These are phyloP conservation scores for Oostethus manadensis DNA, from an alignment of 2,113 vertebrate genomes.

Conservation along the genomic window DNA sequence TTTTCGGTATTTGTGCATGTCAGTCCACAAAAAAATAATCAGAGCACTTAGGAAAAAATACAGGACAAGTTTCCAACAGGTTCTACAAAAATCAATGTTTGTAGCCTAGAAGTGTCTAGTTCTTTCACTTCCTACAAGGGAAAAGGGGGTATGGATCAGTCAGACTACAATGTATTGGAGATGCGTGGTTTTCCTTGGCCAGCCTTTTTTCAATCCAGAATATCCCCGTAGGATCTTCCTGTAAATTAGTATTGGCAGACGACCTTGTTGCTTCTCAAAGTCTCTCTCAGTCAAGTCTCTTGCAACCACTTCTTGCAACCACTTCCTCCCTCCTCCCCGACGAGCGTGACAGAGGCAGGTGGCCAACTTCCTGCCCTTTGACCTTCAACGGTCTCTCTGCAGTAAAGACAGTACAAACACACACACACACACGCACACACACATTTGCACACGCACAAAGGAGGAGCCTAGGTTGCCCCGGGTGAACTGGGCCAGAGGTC, in stretches of 20 bases:
- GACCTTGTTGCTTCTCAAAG: conserved; percentile 2
- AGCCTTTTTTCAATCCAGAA: background rate
- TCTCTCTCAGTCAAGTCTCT: background rate
- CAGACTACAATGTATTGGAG: background rate
- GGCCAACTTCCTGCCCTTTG: conserved; percentile 70
- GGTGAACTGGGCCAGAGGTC: conserved; percentile 71
- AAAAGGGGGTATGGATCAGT: no score
- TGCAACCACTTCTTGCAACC: conserved; percentile 41
- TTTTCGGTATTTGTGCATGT: no score
- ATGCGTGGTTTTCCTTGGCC: background rate
- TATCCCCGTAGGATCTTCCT: background rate
- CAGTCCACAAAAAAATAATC: no score
- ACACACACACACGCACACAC: conserved; percentile 26
- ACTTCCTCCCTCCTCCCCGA: conserved; percentile 47
- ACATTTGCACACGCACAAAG: conserved; percentile 37
- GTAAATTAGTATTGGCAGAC: background rate
- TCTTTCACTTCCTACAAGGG: no score
- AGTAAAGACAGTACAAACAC: conserved; percentile 54
- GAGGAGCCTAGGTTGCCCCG: conserved; percentile 70
- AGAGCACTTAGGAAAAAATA: no score
- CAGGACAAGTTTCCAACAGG: no score
- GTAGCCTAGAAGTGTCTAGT: no score
- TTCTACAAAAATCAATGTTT: no score
- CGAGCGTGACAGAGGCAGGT: conserved; percentile 68
- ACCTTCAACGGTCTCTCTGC: conserved; percentile 62